Evolutionary conservation across 2,797 vertebrate genomes (phyloP).

Genomic region (Uromys caudimaculatus): DNA sequence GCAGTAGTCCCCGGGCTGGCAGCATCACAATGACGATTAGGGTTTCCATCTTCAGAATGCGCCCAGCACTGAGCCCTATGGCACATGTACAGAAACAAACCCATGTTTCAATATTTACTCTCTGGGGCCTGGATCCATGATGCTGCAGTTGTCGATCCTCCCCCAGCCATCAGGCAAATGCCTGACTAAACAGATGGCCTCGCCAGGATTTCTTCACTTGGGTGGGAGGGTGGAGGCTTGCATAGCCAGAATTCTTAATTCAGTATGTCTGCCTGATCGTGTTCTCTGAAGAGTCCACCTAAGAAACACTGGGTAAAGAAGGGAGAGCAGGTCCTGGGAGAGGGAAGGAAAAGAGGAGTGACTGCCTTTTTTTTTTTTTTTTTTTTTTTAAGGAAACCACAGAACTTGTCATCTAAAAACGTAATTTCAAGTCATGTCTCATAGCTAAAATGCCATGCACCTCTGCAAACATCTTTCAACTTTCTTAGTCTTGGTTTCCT

Average conservation of each 20-base stretch:
- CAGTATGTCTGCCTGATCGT: conserved; percentile 69
- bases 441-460: background rate
- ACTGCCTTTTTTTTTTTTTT: background rate
- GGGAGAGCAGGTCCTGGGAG: background rate
- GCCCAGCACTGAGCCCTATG: conserved; percentile 77
- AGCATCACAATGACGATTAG: conserved; percentile 66
- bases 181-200: conserved; percentile 80
- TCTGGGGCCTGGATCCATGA: conserved; percentile 71
- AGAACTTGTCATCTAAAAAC: conserved; percentile 20
- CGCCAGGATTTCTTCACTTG: conserved; percentile 74
- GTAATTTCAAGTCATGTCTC: conserved; percentile 23
- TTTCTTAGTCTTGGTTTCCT: conserved; percentile 42
- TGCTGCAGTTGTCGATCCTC: conserved; percentile 80
- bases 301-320: background rate
- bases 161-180: conserved; percentile 82
- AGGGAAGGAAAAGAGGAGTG: background rate
- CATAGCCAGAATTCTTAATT: conserved; percentile 73
- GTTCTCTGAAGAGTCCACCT: conserved; percentile 43
- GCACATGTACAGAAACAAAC: conserved; percentile 82
- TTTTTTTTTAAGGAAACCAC: background rate
- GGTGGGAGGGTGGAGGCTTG: conserved; percentile 78
- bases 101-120: conserved; percentile 85
- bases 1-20: conserved; percentile 22
- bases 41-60: conserved; percentile 79
- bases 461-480: background rate